Conservation (phyloP, 1,140 invertebrate genomes). For the Penaeus vannamei region DNA sequence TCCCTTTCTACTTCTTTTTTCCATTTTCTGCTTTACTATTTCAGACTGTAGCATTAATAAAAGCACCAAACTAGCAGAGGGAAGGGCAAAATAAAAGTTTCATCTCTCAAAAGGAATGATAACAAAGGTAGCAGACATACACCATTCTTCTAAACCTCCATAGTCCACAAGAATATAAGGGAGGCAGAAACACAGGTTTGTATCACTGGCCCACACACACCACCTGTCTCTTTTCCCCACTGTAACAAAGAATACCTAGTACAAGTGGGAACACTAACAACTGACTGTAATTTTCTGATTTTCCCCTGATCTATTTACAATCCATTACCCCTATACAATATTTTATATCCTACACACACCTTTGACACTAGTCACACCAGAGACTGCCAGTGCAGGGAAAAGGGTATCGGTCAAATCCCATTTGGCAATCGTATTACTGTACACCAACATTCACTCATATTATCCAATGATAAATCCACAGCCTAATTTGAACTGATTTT, state of each 20-base stretch:
- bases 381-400: background rate
- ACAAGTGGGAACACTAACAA: slow-evolving; percentile 21
- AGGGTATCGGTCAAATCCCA: too few relatives aligned
- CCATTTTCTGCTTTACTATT: too few relatives aligned
- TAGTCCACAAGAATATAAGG: too few relatives aligned
- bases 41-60: too few relatives aligned
- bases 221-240: background rate
- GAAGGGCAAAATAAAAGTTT: too few relatives aligned
- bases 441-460: slow-evolving; percentile 34
- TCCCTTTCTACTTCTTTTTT: too few relatives aligned
- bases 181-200: too few relatives aligned
- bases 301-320: slow-evolving; percentile 47
- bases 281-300: slow-evolving; percentile 12
- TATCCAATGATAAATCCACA: slow-evolving; percentile 88
- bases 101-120: too few relatives aligned
- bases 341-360: slow-evolving; percentile 31
- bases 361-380: slow-evolving; percentile 20
- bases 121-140: too few relatives aligned
- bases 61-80: too few relatives aligned
- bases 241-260: slow-evolving; percentile 42
- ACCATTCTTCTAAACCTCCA: too few relatives aligned
- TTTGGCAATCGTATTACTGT: background rate
- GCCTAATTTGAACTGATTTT: slow-evolving; percentile 89
- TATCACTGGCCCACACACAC: too few relatives aligned
- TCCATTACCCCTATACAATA: slow-evolving; percentile 48